phyloP scores from a whole-genome alignment of 2,797 vertebrate genomes.

The Pseudochromis fuscus region DNA sequence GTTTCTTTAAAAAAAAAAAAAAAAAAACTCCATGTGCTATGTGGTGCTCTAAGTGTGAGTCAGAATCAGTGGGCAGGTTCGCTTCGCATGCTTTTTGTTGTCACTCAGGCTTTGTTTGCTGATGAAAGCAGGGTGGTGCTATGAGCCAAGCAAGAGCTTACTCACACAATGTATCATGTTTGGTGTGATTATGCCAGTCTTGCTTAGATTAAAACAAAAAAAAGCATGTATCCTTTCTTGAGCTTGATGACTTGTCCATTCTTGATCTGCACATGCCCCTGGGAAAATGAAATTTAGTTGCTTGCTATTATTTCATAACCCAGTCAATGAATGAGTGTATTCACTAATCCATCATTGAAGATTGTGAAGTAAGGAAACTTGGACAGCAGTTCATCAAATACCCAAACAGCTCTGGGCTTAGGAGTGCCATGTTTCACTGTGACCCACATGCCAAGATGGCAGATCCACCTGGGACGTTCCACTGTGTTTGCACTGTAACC shows the following conservation, averaged over 20 bases:
- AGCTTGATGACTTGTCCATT: conserved; percentile 43
- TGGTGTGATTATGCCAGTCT: conserved; percentile 62
- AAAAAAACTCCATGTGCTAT: conserved; percentile 23
- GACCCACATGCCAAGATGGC: conserved; percentile 84
- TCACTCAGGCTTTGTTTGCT: conserved; percentile 76
- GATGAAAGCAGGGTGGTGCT: conserved; percentile 77
- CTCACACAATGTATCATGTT: conserved; percentile 67
- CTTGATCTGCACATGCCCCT: conserved; percentile 52
- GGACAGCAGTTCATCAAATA: conserved; percentile 60
- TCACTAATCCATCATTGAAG: conserved; percentile 40
- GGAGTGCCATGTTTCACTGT: conserved; percentile 78
- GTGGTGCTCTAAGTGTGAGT: conserved; percentile 63
- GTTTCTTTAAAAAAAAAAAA: conserved; percentile 60
- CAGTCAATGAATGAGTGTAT: conserved; percentile 22
- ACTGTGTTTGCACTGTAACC: conserved; percentile 84
- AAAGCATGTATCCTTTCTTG: conserved; percentile 33
- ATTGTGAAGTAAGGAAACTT: conserved; percentile 49
- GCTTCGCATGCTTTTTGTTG: conserved; percentile 67
- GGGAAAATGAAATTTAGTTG: conserved; percentile 49
- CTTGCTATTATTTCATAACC: conserved; percentile 36
- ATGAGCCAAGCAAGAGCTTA: conserved; percentile 59
- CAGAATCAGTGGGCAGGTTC: conserved; percentile 57
- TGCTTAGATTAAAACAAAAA: conserved; percentile 50
- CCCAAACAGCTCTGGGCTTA: conserved; percentile 68
- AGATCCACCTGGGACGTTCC: conserved; percentile 79